Evolutionary conservation across 2,888 invertebrate genomes (phyloP).

Genomic region (Pseudococcus jackbeardsleyi): DNA sequence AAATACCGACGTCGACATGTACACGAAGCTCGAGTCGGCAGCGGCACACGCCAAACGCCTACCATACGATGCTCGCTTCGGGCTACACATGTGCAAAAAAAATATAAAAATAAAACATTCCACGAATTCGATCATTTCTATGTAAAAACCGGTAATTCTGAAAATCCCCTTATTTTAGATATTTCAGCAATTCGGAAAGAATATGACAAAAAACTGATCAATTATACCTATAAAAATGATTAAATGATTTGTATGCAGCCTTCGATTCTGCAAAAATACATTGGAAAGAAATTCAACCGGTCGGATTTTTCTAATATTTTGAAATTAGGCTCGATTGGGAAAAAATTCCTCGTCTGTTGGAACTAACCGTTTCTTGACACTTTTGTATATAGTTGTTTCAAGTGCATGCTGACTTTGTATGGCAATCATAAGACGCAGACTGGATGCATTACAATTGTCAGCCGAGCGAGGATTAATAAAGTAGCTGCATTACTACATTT

Average conservation of each 20-base stretch:
- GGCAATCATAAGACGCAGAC: slow-evolving; percentile 41
- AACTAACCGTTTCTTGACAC: slow-evolving; percentile 4
- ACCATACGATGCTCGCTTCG: slow-evolving; percentile 26
- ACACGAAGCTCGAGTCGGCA: slow-evolving; percentile 57
- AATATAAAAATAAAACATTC: slow-evolving; percentile 36
- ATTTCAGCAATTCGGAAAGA: background rate
- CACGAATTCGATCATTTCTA: slow-evolving; percentile 60
- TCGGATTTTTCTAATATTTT: background rate
- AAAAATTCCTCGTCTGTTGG: slow-evolving; percentile 14
- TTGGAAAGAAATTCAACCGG: background rate
- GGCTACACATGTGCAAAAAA: slow-evolving; percentile 44
- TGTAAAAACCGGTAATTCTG: slow-evolving; percentile 60
- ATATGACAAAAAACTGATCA: slow-evolving; percentile 11
- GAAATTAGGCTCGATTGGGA: background rate
- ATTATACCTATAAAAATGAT: background rate
- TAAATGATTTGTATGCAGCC: background rate
- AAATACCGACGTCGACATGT: slow-evolving; percentile 58
- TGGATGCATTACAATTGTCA: slow-evolving; percentile 38
- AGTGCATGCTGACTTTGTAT: slow-evolving; percentile 51
- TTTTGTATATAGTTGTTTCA: slow-evolving; percentile 31
- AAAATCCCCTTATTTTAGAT: slow-evolving; percentile 51
- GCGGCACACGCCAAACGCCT: slow-evolving; percentile 59
- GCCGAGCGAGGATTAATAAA: slow-evolving; percentile 23
- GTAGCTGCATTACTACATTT: slow-evolving; percentile 33
- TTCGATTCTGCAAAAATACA: background rate